Evolutionary conservation across 1,140 invertebrate genomes (phyloP), one percentile per base, ranked within the genome.

Genomic region (Euglossa dilemma): DNA sequence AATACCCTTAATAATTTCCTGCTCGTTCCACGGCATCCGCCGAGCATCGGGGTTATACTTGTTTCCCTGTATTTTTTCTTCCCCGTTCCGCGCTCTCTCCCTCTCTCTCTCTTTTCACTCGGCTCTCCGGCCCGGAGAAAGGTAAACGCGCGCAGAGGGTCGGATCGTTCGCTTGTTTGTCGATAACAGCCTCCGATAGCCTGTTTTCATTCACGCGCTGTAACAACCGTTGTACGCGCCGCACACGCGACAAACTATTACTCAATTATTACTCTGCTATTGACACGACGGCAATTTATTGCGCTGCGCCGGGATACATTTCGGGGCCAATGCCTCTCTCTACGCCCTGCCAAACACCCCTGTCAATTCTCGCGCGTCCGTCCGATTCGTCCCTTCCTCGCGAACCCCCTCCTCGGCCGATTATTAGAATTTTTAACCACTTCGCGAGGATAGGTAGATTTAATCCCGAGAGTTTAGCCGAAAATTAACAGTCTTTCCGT

Each of bases 241-340:
- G 16, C 64, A 28, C 69, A 52, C 69, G 69, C 47, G n/a, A 52
- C 69, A 36, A 71, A 71, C 69, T 71, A 71, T 71, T 71, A 71
- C 69, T 71, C 69, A 71, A 71, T 71, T 71, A 71, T 71, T 71
- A 71, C 69, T 71, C 69, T 71, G 69, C 25, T 71, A 71, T 71
- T 71, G 69, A 71, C 69, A 54, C 69, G 69, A 18, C 47, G 18
- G 69, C 69, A 71, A 71, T 71, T 71, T 52, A 28, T 71, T 71
- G 69, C 20, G 69, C 45, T 28, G 28, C 14, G 23, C 14, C 50
- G 18, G 25, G 20, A 23, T 36, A n/a, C 28, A 56, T 56, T 56
- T 56, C 70, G 70, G 18, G 18, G 7, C 25, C 25, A 36, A 23
- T 72, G 47, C 50, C 8, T 54, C 36, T 64, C 20, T 28, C 11